These are phyloP conservation scores for Anthopleura xanthogrammica DNA, from an alignment of 92 coral and sea anemone species.

Conservation along the genomic window DNA sequence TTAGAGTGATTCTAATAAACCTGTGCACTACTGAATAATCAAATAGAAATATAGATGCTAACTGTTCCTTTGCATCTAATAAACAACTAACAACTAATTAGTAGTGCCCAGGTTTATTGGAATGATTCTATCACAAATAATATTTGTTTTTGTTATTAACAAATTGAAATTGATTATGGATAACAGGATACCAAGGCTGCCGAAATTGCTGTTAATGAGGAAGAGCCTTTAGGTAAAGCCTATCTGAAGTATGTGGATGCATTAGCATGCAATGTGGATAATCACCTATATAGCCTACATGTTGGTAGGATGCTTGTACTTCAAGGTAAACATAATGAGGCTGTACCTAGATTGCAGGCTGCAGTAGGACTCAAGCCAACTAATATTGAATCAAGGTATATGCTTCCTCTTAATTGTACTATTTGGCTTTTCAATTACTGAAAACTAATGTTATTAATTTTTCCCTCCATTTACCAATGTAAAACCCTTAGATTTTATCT, in stretches of 20 bases:
- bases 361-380: constrained; percentile 89
- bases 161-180: not conserved
- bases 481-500: constrained; percentile 59
- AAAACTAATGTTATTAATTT: not conserved
- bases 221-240: constrained; percentile 89
- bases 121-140: no score
- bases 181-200: constrained; percentile 55
- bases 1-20: no score
- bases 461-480: not conserved
- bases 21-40: no score
- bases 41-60: no score
- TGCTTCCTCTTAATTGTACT: no score
- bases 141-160: not conserved
- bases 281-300: constrained; percentile 83
- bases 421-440: no score
- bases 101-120: no score
- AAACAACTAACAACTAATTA: no score
- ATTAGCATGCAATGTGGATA: constrained; percentile 62
- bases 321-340: constrained; percentile 85
- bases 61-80: no score
- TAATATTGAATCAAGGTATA: constrained; percentile 77
- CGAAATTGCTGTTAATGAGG: constrained; percentile 76
- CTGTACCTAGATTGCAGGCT: constrained; percentile 69
- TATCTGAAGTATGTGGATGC: constrained; percentile 91
- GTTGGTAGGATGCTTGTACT: constrained; percentile 87